These are phyloP conservation scores for Eurypyga helias DNA, from an alignment of 2,113 vertebrate genomes.

Conservation along the genomic window DNA sequence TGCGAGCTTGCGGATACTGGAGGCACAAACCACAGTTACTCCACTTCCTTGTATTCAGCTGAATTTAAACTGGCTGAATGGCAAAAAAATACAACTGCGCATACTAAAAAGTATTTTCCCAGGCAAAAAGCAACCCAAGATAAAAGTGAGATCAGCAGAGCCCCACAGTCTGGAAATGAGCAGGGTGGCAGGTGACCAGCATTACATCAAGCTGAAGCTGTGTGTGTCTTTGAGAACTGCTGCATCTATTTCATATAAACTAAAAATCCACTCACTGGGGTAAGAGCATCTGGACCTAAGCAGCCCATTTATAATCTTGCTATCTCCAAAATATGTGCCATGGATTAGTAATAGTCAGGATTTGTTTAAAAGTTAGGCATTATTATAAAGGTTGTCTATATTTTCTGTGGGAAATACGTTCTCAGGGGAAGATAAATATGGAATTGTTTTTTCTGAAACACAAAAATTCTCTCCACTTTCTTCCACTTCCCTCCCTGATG, in stretches of 20 bases:
- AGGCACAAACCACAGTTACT: background rate
- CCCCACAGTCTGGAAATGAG: background rate
- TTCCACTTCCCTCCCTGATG: background rate
- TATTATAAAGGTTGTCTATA: background rate
- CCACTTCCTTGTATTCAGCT: conserved; percentile 7
- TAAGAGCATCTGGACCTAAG: background rate
- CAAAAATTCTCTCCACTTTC: background rate
- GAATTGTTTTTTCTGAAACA: background rate
- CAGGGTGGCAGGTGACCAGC: background rate
- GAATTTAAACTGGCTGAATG: background rate
- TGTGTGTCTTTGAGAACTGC: background rate
- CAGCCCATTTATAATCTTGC: background rate
- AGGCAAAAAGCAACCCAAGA: background rate
- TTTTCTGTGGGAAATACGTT: background rate
- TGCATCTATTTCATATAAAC: background rate
- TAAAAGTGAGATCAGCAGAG: background rate
- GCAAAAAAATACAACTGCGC: background rate
- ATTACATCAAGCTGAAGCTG: background rate
- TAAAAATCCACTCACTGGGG: background rate
- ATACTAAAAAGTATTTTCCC: background rate
- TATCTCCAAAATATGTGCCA: background rate
- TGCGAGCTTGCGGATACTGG: background rate
- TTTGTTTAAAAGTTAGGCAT: background rate
- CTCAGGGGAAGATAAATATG: background rate
- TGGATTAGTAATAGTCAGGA: background rate